Evolutionary conservation across 2,113 vertebrate species (phyloP).

Genomic region (Vulpes lagopus): DNA sequence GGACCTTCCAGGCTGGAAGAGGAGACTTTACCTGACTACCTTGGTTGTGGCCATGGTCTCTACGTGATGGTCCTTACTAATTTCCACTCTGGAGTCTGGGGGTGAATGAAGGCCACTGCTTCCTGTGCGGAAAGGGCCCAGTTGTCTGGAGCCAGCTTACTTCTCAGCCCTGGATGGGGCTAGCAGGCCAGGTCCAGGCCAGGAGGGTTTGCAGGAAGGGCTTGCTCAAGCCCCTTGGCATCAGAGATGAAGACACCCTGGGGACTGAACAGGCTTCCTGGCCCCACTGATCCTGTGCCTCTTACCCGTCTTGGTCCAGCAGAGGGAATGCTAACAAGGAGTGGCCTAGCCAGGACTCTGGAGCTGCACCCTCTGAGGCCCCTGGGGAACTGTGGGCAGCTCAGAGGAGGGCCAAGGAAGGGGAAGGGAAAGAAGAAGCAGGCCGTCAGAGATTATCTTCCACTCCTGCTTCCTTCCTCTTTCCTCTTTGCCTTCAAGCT

Average conservation of each 20-base stretch:
- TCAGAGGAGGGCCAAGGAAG: not conserved
- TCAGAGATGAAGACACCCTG: not conserved
- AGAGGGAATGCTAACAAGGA: not conserved
- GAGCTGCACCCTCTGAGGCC: too few species aligned
- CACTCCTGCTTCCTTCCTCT: not conserved
- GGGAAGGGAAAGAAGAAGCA: not conserved
- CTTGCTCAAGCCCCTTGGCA: not conserved
- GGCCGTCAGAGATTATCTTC: fast-evolving
- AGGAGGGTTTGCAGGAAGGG: not conserved
- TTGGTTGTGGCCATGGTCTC: not conserved
- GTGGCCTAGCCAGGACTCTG: not conserved
- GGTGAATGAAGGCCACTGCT: not conserved
- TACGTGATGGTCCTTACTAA: not conserved
- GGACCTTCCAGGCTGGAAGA: not conserved
- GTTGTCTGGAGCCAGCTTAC: not conserved
- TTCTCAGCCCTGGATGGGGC: too few species aligned
- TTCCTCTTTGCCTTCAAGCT: not conserved
- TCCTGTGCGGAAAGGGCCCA: not conserved
- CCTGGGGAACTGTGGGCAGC: too few species aligned
- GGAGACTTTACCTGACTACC: not conserved
- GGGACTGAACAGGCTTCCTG: not conserved
- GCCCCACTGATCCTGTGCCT: not conserved
- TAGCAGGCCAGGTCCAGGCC: not conserved
- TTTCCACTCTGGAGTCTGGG: not conserved
- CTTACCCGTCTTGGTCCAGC: not conserved